Conservation (phyloP, 2,888 invertebrate species). For the Argyra leucocephala region DNA sequence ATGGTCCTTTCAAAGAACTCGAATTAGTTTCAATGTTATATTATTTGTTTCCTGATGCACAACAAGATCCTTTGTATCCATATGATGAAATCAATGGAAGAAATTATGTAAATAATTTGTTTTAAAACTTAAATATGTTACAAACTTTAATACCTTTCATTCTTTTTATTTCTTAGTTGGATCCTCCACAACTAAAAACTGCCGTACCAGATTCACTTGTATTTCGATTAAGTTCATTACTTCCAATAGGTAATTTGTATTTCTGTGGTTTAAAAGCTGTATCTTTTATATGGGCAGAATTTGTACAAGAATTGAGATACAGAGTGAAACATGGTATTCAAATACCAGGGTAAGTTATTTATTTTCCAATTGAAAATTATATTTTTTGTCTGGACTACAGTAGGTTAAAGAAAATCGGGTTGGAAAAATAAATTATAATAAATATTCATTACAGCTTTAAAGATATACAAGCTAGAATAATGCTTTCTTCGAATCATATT, state of each 20-base stretch:
- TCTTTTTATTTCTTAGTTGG: slow-evolving; percentile 39
- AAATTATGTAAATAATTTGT: slow-evolving; percentile 41
- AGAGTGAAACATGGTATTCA: slow-evolving; percentile 73
- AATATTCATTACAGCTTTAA: too few species aligned
- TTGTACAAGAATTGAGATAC: slow-evolving; percentile 79
- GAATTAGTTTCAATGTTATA: slow-evolving; percentile 66
- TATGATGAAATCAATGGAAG: slow-evolving; percentile 46
- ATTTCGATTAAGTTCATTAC: slow-evolving; percentile 67
- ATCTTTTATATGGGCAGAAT: slow-evolving; percentile 89
- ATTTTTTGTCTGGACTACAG: too few species aligned
- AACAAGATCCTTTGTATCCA: slow-evolving; percentile 50
- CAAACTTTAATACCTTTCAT: neutral
- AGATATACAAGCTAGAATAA: too few species aligned
- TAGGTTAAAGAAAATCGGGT: too few species aligned
- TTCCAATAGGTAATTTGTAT: slow-evolving; percentile 62
- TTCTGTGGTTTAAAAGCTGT: slow-evolving; percentile 65
- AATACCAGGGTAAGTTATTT: slow-evolving; percentile 78
- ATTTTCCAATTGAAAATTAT: too few species aligned
- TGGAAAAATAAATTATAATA: too few species aligned
- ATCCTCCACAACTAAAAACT: slow-evolving; percentile 56
- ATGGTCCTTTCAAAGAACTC: slow-evolving; percentile 69
- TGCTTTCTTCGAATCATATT: too few species aligned
- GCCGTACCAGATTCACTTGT: slow-evolving; percentile 69
- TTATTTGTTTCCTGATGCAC: slow-evolving; percentile 82
- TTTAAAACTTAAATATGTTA: slow-evolving; percentile 23